Percentiles rank a stretch among this genome's conserved stretches.
Evolutionary conservation across 2,888 invertebrate genomes (phyloP).

Genomic region (Listrodromus nycthemerus): DNA sequence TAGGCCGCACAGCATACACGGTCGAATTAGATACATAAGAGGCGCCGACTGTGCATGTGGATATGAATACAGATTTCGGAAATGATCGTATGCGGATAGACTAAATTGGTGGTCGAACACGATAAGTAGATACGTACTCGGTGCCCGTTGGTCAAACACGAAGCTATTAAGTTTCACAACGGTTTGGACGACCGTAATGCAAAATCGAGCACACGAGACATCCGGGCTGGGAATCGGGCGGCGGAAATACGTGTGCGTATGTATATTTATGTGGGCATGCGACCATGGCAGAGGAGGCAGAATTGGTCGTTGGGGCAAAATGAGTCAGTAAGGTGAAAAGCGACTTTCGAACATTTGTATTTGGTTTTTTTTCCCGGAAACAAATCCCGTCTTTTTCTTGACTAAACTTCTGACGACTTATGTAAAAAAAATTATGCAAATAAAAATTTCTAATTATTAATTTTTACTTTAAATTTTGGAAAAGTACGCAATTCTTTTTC

Average conservation of each 20-base stretch:
- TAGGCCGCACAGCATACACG: conserved; percentile 11
- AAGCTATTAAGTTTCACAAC: conserved; percentile 32
- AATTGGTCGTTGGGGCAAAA: too few relatives aligned
- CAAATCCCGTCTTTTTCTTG: too few relatives aligned
- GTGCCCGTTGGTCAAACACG: conserved; percentile 54
- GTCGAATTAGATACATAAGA: conserved; percentile 12
- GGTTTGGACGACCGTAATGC: conserved; percentile 6
- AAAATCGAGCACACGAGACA: not conserved
- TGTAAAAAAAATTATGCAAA: too few relatives aligned
- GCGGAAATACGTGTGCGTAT: not conserved
- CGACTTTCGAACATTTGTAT: too few relatives aligned
- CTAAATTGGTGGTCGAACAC: conserved; percentile 51
- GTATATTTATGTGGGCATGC: too few relatives aligned
- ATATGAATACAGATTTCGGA: conserved; percentile 37
- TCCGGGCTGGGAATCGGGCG: not conserved
- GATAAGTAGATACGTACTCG: conserved; percentile 41
- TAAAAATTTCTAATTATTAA: too few relatives aligned
- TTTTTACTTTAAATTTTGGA: too few relatives aligned
- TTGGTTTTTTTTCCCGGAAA: too few relatives aligned
- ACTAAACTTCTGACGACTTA: too few relatives aligned
- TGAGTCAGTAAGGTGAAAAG: too few relatives aligned
- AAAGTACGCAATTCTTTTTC: too few relatives aligned
- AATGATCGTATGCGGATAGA: conserved; percentile 5
- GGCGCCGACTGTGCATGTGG: not conserved
- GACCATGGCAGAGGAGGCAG: too few relatives aligned